These are phyloP conservation scores for Malurus melanocephalus DNA, from an alignment of 2,113 vertebrate genomes.

Conservation along the genomic window DNA sequence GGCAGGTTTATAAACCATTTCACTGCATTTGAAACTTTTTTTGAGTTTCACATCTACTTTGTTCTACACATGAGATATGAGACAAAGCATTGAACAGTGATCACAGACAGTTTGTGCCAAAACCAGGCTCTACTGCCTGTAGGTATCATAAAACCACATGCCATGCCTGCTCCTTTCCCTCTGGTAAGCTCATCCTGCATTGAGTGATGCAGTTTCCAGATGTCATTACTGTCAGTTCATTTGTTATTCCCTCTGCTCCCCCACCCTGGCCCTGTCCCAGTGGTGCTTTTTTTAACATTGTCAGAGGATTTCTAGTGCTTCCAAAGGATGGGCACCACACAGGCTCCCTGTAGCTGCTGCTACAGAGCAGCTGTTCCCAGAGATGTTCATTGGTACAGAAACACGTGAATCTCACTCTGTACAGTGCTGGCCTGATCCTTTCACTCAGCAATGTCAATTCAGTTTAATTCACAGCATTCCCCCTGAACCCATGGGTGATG, in stretches of 20 bases:
- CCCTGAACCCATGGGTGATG: background rate
- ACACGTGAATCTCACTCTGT: background rate
- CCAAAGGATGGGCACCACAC: background rate
- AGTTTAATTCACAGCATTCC: background rate
- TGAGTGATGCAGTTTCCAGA: background rate
- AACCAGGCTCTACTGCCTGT: background rate
- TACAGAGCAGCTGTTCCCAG: background rate
- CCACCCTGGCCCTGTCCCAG: background rate
- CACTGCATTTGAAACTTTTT: background rate
- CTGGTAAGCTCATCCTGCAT: background rate
- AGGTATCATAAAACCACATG: background rate
- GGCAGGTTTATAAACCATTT: background rate
- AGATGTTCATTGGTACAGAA: fast-evolving
- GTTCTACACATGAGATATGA: background rate
- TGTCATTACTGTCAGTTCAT: background rate
- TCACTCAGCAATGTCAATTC: background rate
- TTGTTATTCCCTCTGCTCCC: background rate
- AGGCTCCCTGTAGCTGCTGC: background rate
- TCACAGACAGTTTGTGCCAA: background rate
- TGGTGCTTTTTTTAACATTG: background rate
- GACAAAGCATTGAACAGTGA: background rate
- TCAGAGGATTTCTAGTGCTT: background rate
- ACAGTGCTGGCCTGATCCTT: background rate
- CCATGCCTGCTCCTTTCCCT: background rate
- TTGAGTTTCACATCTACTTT: background rate